Percentiles rank a stretch among this genome's conserved stretches.
phyloP scores from a whole-genome alignment of 2,797 vertebrate species.

The Crax fasciolata region DNA sequence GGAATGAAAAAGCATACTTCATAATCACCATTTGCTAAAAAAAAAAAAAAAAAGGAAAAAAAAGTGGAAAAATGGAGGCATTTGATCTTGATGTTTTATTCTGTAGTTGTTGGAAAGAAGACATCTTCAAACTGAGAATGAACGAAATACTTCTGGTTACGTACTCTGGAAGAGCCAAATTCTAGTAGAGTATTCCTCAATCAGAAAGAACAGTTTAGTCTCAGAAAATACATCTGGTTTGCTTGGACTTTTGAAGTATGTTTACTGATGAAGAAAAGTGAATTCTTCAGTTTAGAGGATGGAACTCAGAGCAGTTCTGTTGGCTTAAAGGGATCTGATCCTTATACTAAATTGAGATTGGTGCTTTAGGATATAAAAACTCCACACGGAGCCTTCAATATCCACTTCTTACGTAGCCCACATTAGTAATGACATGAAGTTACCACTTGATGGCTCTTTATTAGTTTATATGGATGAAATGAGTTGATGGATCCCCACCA shows the following conservation, averaged over 20 bases:
- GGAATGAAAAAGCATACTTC: background rate
- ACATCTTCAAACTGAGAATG: background rate
- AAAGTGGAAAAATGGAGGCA: background rate
- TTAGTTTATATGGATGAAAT: background rate
- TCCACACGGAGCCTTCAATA: background rate
- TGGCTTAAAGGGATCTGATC: background rate
- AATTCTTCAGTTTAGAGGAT: background rate
- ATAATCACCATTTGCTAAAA: background rate
- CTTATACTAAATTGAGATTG: background rate
- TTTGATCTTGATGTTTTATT: background rate
- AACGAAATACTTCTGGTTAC: background rate
- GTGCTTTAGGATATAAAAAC: background rate
- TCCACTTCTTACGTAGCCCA: background rate
- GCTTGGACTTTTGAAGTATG: background rate
- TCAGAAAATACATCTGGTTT: background rate
- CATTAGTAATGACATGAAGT: conserved; percentile 24
- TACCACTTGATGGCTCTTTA: conserved; percentile 65
- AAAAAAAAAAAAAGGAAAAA: background rate
- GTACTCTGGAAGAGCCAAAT: background rate
- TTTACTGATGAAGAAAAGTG: background rate
- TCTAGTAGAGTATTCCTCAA: background rate
- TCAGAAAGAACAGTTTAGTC: background rate
- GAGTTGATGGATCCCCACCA: background rate
- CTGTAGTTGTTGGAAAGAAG: background rate
- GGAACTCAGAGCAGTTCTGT: background rate